Conservation (phyloP, 1,140 invertebrate genomes). For the Bombyx mandarina region DNA sequence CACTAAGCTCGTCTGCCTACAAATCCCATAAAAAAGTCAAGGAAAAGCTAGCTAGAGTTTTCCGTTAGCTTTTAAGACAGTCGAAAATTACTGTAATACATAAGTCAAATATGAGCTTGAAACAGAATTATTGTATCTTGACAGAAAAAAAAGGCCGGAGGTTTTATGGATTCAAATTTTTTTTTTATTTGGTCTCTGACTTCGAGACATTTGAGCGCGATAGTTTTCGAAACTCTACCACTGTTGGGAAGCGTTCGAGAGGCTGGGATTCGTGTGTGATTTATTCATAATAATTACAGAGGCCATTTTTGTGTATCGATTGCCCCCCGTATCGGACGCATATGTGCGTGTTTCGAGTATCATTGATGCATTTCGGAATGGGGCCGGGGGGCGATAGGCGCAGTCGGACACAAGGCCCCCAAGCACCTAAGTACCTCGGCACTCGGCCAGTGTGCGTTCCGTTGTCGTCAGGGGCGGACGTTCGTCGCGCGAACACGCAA, state of each 20-base stretch:
- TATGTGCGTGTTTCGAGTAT: conserved; percentile 63
- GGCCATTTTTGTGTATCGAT: conserved; percentile 51
- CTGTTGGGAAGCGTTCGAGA: too few relatives aligned
- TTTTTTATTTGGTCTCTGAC: neutral
- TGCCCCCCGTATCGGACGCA: conserved; percentile 35
- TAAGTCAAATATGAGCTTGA: neutral
- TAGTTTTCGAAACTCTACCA: too few relatives aligned
- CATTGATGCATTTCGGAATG: conserved; percentile 67
- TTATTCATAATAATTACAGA: too few relatives aligned
- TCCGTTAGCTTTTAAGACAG: too few relatives aligned
- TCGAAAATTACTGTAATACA: too few relatives aligned
- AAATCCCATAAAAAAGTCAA: too few relatives aligned
- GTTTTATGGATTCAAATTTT: neutral
- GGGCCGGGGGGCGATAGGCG: conserved; percentile 48
- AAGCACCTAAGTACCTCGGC: conserved; percentile 29
- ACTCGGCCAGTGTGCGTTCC: conserved; percentile 47
- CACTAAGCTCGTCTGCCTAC: too few relatives aligned
- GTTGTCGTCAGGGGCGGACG: conserved; percentile 29
- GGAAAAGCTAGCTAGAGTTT: too few relatives aligned
- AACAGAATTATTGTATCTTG: neutral
- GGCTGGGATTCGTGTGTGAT: too few relatives aligned
- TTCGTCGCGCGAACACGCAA: conserved; percentile 30
- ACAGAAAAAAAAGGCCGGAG: neutral
- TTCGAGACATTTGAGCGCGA: too few relatives aligned
- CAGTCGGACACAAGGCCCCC: conserved; percentile 44